Percentiles rank a stretch among this genome's conserved stretches.
Conservation (phyloP, 2,797 vertebrate genomes). For the Phrynocephalus guinanensis region DNA sequence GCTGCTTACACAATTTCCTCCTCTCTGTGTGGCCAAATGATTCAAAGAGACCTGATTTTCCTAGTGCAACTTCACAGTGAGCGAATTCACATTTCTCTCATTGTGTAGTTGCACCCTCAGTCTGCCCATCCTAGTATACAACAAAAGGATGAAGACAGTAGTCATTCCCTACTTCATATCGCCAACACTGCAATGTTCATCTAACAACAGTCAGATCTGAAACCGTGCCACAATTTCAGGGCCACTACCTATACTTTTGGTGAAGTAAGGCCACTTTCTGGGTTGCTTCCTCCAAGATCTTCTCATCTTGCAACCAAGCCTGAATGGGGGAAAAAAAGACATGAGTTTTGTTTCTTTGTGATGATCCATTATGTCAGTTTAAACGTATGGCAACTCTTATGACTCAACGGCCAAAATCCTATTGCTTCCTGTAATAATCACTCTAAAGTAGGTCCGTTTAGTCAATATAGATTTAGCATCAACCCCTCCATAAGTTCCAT, state of each 20-base stretch:
- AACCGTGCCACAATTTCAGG: conserved; percentile 24
- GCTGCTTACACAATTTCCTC: no score
- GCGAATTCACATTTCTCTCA: no score
- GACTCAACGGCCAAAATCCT: no score
- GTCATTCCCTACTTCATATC: not conserved
- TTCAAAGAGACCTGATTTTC: no score
- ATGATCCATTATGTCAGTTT: no score
- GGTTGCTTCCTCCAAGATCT: conserved; percentile 93
- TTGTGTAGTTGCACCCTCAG: not conserved
- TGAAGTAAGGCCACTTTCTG: conserved; percentile 95
- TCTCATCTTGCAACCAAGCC: conserved; percentile 98
- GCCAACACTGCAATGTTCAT: not conserved
- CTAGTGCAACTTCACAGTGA: no score
- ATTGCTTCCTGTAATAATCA: no score
- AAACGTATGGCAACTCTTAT: not conserved
- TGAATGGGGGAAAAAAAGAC: conserved; percentile 62
- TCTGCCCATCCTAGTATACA: not conserved
- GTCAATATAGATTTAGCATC: no score
- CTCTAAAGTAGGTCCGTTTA: no score
- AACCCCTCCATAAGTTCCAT: no score
- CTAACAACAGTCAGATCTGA: not conserved
- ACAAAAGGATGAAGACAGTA: not conserved
- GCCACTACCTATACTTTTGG: conserved; percentile 91
- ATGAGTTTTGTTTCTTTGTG: not conserved
- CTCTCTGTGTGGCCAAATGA: no score